phyloP scores from a whole-genome alignment of 2,797 vertebrate species.

The Scleropages formosus region DNA sequence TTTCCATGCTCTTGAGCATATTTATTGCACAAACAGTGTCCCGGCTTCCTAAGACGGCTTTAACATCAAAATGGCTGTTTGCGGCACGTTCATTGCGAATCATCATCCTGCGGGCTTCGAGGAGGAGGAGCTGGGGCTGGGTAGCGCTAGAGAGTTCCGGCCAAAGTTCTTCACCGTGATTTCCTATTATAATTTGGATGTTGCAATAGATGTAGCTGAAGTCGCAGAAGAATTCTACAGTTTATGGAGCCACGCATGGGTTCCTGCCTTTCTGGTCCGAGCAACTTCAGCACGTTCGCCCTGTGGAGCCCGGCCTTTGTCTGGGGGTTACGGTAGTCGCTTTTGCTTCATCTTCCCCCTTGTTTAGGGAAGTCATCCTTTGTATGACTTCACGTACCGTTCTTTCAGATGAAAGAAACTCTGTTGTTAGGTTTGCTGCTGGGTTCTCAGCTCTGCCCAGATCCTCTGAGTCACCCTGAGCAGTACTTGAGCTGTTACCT shows the following conservation, averaged over 20 bases:
- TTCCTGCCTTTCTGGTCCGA: too few relatives aligned
- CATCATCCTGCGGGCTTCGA: not conserved
- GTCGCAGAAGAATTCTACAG: not conserved
- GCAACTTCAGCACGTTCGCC: too few relatives aligned
- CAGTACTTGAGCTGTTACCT: too few relatives aligned
- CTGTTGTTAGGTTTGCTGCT: too few relatives aligned
- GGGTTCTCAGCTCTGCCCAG: too few relatives aligned
- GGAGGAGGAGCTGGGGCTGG: not conserved
- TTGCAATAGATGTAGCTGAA: not conserved
- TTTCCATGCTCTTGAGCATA: not conserved
- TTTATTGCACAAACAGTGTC: not conserved
- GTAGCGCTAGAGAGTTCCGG: not conserved
- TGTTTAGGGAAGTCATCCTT: too few relatives aligned
- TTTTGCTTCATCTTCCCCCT: too few relatives aligned
- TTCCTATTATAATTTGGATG: conserved; percentile 8
- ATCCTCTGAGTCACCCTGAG: too few relatives aligned
- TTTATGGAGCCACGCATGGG: too few relatives aligned
- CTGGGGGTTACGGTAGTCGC: too few relatives aligned
- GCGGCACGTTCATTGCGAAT: not conserved
- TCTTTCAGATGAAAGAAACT: too few relatives aligned
- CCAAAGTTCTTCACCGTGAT: not conserved
- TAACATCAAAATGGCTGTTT: conserved; percentile 1
- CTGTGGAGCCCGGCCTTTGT: not conserved
- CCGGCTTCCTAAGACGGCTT: not conserved
- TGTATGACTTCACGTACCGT: too few relatives aligned